Percentiles rank a stretch among this genome's conserved stretches.
phyloP scores from a whole-genome alignment of 2,888 invertebrate genomes.

The Magallana nippona region DNA sequence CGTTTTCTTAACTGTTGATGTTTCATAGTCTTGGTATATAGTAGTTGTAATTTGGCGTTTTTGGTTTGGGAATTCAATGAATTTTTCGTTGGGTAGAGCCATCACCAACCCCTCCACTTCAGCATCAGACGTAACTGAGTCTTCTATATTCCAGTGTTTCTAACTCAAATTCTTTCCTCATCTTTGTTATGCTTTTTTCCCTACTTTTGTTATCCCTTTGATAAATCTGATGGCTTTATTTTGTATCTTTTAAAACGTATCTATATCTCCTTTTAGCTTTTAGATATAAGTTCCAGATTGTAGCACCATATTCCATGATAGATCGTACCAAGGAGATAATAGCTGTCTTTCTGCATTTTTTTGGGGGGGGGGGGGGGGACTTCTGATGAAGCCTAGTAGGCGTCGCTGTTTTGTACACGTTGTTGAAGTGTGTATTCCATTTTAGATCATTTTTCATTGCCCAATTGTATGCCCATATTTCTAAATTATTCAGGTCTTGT shows the following conservation, averaged over 20 bases:
- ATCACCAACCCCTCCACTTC: neutral
- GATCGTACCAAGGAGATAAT: neutral
- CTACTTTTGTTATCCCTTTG: conserved; percentile 39
- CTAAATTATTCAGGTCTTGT: conserved; percentile 5
- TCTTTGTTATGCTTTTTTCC: neutral
- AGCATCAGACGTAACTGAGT: conserved; percentile 36
- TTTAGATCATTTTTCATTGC: conserved; percentile 37
- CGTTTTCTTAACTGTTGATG: conserved; percentile 34
- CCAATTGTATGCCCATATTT: conserved; percentile 21
- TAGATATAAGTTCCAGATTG: conserved; percentile 14
- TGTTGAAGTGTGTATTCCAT: conserved; percentile 40
- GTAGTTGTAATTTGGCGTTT: conserved; percentile 34
- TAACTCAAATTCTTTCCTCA: conserved; percentile 24
- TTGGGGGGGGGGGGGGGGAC: too few species aligned
- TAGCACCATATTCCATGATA: conserved; percentile 37
- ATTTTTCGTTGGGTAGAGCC: neutral
- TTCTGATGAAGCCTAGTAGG: neutral
- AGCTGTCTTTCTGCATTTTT: neutral
- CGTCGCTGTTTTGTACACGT: conserved; percentile 39
- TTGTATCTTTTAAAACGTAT: neutral
- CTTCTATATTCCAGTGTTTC: conserved; percentile 38
- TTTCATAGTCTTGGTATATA: neutral
- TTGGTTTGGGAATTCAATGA: neutral
- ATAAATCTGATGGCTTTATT: neutral
- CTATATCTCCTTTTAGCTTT: conserved; percentile 21